Conservation (phyloP, 2,113 vertebrate genomes). For the Prunella fulvescens region DNA sequence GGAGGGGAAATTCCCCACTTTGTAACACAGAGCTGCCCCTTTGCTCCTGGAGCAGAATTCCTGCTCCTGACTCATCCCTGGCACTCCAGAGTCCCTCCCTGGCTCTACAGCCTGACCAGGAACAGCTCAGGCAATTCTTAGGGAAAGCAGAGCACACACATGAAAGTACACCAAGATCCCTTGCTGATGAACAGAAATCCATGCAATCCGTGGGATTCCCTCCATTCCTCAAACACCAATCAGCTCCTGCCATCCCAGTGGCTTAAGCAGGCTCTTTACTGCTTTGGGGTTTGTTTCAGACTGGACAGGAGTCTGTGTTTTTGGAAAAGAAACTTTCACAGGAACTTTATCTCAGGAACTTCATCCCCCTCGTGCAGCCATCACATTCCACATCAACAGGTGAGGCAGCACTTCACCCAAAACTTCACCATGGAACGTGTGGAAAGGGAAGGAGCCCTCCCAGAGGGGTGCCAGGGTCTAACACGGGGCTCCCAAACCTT, state of each 20-base stretch:
- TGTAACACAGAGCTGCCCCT: background rate
- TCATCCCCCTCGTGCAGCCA: background rate
- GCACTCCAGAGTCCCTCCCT: background rate
- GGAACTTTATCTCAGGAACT: background rate
- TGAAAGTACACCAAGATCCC: background rate
- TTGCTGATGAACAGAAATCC: background rate
- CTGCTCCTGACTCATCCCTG: background rate
- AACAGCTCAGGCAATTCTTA: background rate
- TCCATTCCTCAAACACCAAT: background rate
- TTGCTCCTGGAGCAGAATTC: background rate
- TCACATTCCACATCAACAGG: background rate
- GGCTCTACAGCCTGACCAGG: background rate
- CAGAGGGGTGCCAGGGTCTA: rapidly evolving
- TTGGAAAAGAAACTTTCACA: background rate
- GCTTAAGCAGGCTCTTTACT: background rate
- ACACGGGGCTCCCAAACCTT: rapidly evolving
- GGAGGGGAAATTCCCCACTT: background rate
- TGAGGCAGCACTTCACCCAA: background rate
- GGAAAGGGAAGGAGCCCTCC: background rate
- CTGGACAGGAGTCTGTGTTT: background rate
- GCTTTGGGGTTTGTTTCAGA: background rate
- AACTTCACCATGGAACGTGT: rapidly evolving
- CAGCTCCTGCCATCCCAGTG: background rate
- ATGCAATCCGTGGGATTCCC: background rate
- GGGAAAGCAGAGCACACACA: background rate